These are phyloP conservation scores for Cryptomyrus ogoouensis DNA, from an alignment of 2,113 vertebrate species.

Conservation along the genomic window DNA sequence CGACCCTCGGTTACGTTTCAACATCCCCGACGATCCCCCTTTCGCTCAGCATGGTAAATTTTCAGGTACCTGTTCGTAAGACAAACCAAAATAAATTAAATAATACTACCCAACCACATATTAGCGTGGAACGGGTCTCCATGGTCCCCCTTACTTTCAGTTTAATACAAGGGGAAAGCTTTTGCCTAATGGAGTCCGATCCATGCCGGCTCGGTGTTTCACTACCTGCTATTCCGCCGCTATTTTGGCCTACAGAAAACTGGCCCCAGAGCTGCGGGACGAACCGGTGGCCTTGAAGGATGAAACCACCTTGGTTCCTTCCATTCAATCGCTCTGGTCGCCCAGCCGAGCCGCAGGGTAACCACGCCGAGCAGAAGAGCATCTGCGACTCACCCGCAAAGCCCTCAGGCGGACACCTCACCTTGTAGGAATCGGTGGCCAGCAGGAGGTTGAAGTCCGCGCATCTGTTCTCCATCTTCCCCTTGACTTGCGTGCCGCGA, in stretches of 20 bases:
- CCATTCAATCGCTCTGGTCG: slow-evolving; percentile 9
- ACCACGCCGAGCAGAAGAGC: neutral
- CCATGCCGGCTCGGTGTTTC: neutral
- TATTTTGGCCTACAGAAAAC: slow-evolving; percentile 39
- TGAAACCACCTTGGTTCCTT: slow-evolving; percentile 57
- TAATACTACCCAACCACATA: neutral
- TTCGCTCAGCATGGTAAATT: neutral
- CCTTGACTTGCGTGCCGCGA: slow-evolving; percentile 41
- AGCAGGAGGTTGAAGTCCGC: slow-evolving; percentile 81
- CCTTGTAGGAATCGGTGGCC: slow-evolving; percentile 93
- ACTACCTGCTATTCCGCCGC: slow-evolving; percentile 23
- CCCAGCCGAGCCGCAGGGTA: neutral
- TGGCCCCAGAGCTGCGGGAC: slow-evolving; percentile 28
- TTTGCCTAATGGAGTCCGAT: neutral
- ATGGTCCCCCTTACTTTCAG: neutral
- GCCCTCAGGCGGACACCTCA: slow-evolving; percentile 35
- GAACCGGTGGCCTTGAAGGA: slow-evolving; percentile 54
- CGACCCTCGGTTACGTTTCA: neutral
- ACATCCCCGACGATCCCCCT: neutral
- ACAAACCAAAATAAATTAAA: neutral
- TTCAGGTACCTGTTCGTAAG: neutral
- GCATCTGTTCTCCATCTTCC: slow-evolving; percentile 79
- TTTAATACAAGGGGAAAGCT: neutral
- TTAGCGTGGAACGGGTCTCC: neutral
- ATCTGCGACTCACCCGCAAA: neutral